These are phyloP conservation scores for Gadopsis marmoratus DNA, from an alignment of 2,797 vertebrate species.

Conservation along the genomic window DNA sequence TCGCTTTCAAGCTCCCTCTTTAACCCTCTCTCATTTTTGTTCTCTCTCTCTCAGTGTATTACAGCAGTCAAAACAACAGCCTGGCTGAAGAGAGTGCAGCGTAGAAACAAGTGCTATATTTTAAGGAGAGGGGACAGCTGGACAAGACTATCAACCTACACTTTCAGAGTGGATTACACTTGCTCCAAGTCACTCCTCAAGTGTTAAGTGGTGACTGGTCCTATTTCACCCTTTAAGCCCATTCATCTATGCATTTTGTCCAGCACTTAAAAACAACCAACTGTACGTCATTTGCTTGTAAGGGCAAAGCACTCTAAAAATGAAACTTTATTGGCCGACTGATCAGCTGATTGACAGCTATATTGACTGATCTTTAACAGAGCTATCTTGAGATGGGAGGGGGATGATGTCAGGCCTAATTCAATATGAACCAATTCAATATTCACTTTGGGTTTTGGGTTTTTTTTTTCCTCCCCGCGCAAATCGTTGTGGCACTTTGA, in stretches of 20 bases:
- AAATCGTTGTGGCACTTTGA: conserved; percentile 57
- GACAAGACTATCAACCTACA: conserved; percentile 23
- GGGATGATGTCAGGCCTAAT: conserved; percentile 63
- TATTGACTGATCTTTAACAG: conserved; percentile 74
- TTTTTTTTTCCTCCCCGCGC: conserved; percentile 22
- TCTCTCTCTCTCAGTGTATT: conserved; percentile 50
- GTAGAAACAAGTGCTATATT: conserved; percentile 34
- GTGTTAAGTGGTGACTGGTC: conserved; percentile 49
- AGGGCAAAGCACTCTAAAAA: conserved; percentile 70
- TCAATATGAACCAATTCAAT: conserved; percentile 66
- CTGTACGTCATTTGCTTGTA: conserved; percentile 32
- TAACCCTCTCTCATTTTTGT: conserved; percentile 70
- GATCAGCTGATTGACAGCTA: conserved; percentile 73
- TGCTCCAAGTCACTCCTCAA: conserved; percentile 14
- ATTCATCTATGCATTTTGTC: conserved; percentile 41
- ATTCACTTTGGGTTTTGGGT: conserved; percentile 42
- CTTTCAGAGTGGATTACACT: conserved; percentile 29
- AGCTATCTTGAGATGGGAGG: conserved; percentile 49
- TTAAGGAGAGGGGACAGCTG: conserved; percentile 20
- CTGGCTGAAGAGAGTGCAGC: conserved; percentile 33
- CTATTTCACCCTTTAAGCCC: conserved; percentile 44
- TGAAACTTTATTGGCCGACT: conserved; percentile 66
- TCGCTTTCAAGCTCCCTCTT: conserved; percentile 63
- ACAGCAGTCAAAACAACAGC: conserved; percentile 69
- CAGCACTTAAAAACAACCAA: conserved; percentile 29